These are phyloP conservation scores for Cybosia mesomella DNA, from an alignment of 2,888 invertebrate species.

Conservation along the genomic window DNA sequence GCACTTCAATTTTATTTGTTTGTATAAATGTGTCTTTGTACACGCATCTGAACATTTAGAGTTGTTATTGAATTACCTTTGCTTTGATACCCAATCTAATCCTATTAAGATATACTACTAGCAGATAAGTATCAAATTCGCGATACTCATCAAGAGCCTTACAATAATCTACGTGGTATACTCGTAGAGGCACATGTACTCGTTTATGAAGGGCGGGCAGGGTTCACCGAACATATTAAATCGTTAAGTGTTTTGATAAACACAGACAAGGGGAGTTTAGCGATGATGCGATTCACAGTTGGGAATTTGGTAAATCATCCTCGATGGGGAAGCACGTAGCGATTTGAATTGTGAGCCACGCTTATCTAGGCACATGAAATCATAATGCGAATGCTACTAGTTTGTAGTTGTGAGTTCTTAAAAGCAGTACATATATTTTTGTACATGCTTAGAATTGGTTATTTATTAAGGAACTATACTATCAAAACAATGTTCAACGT, in stretches of 20 bases:
- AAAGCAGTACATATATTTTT: neutral
- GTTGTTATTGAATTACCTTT: neutral
- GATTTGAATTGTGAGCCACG: slow-evolving; percentile 54
- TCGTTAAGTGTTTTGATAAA: slow-evolving; percentile 87
- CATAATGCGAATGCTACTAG: slow-evolving; percentile 23
- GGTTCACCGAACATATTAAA: slow-evolving; percentile 84
- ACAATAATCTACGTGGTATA: slow-evolving; percentile 67
- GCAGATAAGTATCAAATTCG: slow-evolving; percentile 49
- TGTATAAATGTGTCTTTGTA: slow-evolving; percentile 13
- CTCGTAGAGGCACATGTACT: slow-evolving; percentile 66
- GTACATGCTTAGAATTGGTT: no score
- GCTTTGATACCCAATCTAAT: slow-evolving; percentile 35
- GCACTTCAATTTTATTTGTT: no score
- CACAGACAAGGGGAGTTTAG: slow-evolving; percentile 78
- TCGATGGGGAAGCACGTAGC: slow-evolving; percentile 68
- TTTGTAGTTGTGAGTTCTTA: slow-evolving; percentile 34
- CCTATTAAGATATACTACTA: slow-evolving; percentile 44
- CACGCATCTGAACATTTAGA: neutral
- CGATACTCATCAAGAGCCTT: slow-evolving; percentile 50
- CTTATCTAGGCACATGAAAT: slow-evolving; percentile 44
- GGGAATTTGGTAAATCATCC: slow-evolving; percentile 80
- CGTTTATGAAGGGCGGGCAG: slow-evolving; percentile 66
- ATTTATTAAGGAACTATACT: no score
- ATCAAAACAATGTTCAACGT: no score
- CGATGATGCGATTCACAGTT: slow-evolving; percentile 77